A percentile compares a stretch with the other conserved stretches of the same genome.
Conservation (phyloP, 2,888 invertebrate genomes). For the Archips crataeganus region DNA sequence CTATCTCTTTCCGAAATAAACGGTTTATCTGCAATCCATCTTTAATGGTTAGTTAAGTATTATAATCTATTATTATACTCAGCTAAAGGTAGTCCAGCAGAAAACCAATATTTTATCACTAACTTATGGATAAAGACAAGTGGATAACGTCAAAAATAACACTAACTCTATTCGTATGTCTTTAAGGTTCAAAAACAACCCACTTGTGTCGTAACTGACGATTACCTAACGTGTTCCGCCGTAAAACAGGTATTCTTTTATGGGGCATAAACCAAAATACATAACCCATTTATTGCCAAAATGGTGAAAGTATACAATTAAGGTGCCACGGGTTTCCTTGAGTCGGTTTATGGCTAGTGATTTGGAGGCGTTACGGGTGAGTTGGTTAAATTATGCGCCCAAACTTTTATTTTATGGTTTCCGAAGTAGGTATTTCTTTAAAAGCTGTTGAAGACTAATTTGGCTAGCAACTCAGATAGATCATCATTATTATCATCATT, state of each 20-base stretch:
- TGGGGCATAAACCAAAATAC: constrained; percentile 13
- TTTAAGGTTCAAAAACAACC: background rate
- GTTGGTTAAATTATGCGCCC: background rate
- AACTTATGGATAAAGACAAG: background rate
- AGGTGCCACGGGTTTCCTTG: constrained; percentile 6
- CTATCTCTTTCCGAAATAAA: too few relatives aligned
- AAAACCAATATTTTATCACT: background rate
- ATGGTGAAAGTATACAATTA: constrained; percentile 15
- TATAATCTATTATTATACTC: too few relatives aligned
- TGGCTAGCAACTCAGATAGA: too few relatives aligned
- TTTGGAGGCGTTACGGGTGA: constrained; percentile 8
- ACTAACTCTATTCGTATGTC: background rate
- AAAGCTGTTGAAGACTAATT: background rate
- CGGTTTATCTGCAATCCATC: too few relatives aligned
- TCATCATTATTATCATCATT: too few relatives aligned
- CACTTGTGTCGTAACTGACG: background rate
- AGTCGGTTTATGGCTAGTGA: constrained; percentile 10
- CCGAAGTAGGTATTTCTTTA: background rate
- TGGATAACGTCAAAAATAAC: background rate
- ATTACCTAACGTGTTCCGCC: constrained; percentile 6
- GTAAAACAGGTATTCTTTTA: constrained; percentile 13
- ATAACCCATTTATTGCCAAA: constrained; percentile 13
- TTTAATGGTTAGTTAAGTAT: too few relatives aligned
- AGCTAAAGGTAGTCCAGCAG: background rate
- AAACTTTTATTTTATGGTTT: background rate